Percentiles rank a stretch among this genome's conserved stretches.
These are phyloP conservation scores for Lamellibrachia luymesi DNA, from an alignment of 1,140 invertebrate species.

Conservation along the genomic window DNA sequence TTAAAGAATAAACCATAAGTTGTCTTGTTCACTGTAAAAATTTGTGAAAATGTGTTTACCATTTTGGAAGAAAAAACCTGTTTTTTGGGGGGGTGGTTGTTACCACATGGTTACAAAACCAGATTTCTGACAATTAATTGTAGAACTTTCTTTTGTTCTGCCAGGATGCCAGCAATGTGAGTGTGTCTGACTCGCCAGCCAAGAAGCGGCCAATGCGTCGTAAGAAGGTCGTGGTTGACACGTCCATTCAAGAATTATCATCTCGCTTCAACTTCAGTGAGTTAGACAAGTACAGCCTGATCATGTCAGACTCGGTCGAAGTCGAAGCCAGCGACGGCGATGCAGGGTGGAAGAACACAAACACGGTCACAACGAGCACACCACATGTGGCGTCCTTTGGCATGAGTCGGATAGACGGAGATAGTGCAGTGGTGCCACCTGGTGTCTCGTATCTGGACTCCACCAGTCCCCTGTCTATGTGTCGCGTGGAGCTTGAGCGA, in stretches of 20 bases:
- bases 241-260: background rate
- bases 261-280: background rate
- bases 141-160: background rate
- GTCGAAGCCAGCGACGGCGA: background rate
- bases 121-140: too few relatives aligned
- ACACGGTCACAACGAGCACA: background rate
- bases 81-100: too few relatives aligned
- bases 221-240: background rate
- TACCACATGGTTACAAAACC: too few relatives aligned
- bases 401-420: too few relatives aligned
- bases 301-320: background rate
- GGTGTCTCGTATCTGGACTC: background rate
- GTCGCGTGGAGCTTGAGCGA: background rate
- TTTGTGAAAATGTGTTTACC: too few relatives aligned
- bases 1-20: too few relatives aligned
- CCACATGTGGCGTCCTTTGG: background rate
- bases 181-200: background rate
- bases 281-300: background rate
- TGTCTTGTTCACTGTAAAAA: too few relatives aligned
- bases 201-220: background rate
- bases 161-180: background rate
- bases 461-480: background rate
- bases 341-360: background rate
- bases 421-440: background rate
- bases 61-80: too few relatives aligned